Base-by-base conservation (phyloP, 1,140 invertebrate species). In the Brachionus manjavacas region DNA sequence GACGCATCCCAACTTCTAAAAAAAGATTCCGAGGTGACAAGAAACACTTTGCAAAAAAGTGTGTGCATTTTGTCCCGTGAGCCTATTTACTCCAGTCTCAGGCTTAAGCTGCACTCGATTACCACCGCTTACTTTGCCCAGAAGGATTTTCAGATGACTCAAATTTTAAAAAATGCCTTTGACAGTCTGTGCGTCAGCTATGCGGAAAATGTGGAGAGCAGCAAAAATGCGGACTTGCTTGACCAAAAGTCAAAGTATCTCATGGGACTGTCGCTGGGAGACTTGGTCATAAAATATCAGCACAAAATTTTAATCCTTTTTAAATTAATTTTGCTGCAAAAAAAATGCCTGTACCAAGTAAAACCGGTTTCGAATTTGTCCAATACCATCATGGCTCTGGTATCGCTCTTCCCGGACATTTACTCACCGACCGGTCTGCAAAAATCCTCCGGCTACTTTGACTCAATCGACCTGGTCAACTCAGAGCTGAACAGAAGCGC, bases 41-140 rank as follows among this genome's bases (percentile, higher is more conserved):
- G 97, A 86, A 95, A 95, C 85, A 95, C 95, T 28, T 94, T 97
- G 31, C 95, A 97, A 90, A 97, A 97, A 89, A 94, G 94, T 87
- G 94, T 96, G 2, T 96, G 95, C 90, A 94, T 96, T 14, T 89
- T 85, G 7, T 85, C 66, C 35, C 81, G 72, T n/a, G 86, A 89
- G 88, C 89, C 89, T 55, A 84, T 89, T 23, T 90, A 88, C 87
- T 88, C 88, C 25, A 74, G 88, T 25, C 87, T 90, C 41, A 87
- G 88, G 72, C 90, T 96, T 0, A 99, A 99, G 91, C 93, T 99
- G 91, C 93, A 95, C 81, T 91, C 99, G 2, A 98, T 99, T 85
- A 98, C 97, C 0, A 93, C 96, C 89, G 96, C 95, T 0, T 99
- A 98, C 90, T 99, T 99, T 89, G 93, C 96, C 85, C 95, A 98